Percentiles rank a stretch among this genome's conserved stretches.
phyloP scores from a whole-genome alignment of 2,888 invertebrate genomes.

The Cosmia pyralina region DNA sequence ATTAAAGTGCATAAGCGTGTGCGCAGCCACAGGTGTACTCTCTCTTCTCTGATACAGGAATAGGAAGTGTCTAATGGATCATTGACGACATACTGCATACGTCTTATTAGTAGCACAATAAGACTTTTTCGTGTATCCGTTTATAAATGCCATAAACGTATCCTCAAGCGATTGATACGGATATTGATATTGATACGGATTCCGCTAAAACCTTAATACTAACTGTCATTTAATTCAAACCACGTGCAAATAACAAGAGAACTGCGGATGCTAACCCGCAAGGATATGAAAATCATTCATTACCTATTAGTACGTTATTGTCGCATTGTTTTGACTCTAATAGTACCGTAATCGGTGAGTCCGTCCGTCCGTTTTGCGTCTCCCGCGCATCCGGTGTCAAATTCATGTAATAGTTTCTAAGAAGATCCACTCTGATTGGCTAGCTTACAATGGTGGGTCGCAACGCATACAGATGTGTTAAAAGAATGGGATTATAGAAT shows the following conservation, averaged over 20 bases:
- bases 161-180: slow-evolving; percentile 14
- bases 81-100: background rate
- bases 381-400: slow-evolving; percentile 79
- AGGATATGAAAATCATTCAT: slow-evolving; percentile 68
- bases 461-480: slow-evolving; percentile 38
- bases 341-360: slow-evolving; percentile 66
- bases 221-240: slow-evolving; percentile 34
- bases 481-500: slow-evolving; percentile 3
- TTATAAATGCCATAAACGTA: slow-evolving; percentile 37
- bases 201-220: slow-evolving; percentile 34
- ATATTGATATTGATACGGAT: slow-evolving; percentile 46
- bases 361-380: slow-evolving; percentile 65
- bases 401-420: slow-evolving; percentile 76
- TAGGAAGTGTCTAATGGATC: background rate
- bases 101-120: background rate
- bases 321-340: slow-evolving; percentile 77
- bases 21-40: too few relatives aligned
- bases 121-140: background rate
- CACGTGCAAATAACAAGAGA: slow-evolving; percentile 49
- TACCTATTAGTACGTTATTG: slow-evolving; percentile 69
- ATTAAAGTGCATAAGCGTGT: too few relatives aligned
- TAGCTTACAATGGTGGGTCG: slow-evolving; percentile 57
- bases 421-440: slow-evolving; percentile 70
- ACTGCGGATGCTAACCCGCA: slow-evolving; percentile 58
- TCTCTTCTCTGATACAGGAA: background rate